Evolutionary conservation across 2,113 vertebrate genomes (phyloP), one percentile per base, ranked within the genome.

Genomic region (Petroica traversi): DNA sequence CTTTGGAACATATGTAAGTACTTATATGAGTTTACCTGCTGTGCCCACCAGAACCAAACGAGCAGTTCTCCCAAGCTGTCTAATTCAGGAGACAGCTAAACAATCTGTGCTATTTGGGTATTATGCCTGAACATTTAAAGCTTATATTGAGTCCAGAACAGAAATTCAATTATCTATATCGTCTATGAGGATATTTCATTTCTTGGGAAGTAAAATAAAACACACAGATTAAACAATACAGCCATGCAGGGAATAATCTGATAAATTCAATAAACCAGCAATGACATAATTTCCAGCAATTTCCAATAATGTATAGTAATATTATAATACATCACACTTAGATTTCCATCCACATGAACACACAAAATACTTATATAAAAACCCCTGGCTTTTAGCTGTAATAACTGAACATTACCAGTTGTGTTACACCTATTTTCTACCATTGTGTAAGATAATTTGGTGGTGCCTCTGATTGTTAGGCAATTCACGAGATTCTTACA

Each of bases 141-240:
- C 26, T 88, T 75, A 38, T 69, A 76, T 59, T 78, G 26, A 62
- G 80, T 92, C 48, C 57, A 93, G 61, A 82, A 93, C 19, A 80
- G 46, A 95, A 92, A 94, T 93, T 94, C 29, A 94, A 59, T 94
- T 94, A 88, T 66, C 31, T 66, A 2, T 79, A 87, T 89, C 92
- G n/a, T 43, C 7, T 93, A 16, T 49, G 33, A 75, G 34, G 8
- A 68, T 85, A 77, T 78, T 83, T 91, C 0, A 12, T 51, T 82
- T 77, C 9, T 88, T 80, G 57, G 46, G 29, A 92, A 88, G 31
- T 48, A 85, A 79, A 91, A 75, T 10, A 85, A 81, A 88, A 67
- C 26, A 81, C 11, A 77, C 25, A 72, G 76, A 90, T 59, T 91
- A 68, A 85, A 89, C 19, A 52, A 79, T 45, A 85, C 74, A 85